Evolutionary conservation across 2,888 invertebrate species (phyloP), one percentile per base, ranked within the genome.

Genomic region (Caenorhabditis virilis): DNA sequence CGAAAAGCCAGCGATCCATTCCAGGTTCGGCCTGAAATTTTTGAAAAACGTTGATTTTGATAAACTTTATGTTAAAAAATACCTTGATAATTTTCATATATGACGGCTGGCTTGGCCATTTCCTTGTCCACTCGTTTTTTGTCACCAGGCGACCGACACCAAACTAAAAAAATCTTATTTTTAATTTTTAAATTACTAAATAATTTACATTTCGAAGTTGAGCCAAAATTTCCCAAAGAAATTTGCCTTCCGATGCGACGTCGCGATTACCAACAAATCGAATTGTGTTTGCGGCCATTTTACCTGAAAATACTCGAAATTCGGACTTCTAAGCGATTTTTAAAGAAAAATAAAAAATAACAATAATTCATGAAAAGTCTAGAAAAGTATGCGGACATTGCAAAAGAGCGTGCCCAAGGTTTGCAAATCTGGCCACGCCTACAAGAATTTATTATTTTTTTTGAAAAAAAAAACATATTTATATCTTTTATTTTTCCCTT

Each of bases 71-170:
- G n/a, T 7, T n/a, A 36, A 36, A 1, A 52, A 60, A 22, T 33
- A 83, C 83, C 51, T 72, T 74, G 22, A 75, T 48, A 49, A 83
- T 74, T 45, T 69, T 69, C 49, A 83, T 41, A 55, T 77, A 83
- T 0, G 80, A 80, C 16, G 78, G 78, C 59, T 82, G 74, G 9
- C 61, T 43, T 25, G 83, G 83, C 80, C 80, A 83, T 60, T 77
- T 76, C n/a, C 73, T 60, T n/a, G 50, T 33, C 83, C 83, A 83
- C 56, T 83, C 83, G 42, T 67, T 75, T 58, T 80, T 83, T 16
- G 78, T 74, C 4, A 75, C 67, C 41, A 80, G 45, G n/a, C 83
- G 72, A 13, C 83, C 83, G 35, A 74, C 76, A 20, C 83, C 83
- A 50, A 82, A 74, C 53, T 76, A 42, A 16, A 59, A 48, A 33